These are phyloP conservation scores for Mystacornis crossleyi DNA, from an alignment of 2,113 vertebrate genomes.

Conservation along the genomic window DNA sequence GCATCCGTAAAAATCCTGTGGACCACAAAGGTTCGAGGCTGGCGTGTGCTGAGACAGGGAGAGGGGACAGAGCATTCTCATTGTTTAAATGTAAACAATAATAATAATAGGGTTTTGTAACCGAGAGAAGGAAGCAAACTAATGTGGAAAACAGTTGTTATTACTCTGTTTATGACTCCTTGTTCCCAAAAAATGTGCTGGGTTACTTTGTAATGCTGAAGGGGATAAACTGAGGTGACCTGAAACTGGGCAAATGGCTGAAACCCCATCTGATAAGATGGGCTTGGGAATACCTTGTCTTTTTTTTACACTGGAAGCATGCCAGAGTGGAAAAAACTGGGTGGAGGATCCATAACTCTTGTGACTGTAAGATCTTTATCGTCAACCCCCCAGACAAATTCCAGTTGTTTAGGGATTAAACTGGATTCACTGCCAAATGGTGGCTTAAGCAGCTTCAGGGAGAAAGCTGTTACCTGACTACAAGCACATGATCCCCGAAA, in stretches of 20 bases:
- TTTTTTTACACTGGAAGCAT: not conserved
- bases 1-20: not conserved
- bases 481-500: not conserved
- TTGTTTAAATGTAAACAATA: conserved; percentile 33
- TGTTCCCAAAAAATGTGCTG: not conserved
- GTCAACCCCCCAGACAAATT: not conserved
- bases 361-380: not conserved
- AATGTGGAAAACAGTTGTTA: conserved; percentile 40
- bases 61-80: not conserved
- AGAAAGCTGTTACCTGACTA: not conserved
- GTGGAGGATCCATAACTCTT: not conserved
- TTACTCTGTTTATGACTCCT: not conserved
- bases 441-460: not conserved
- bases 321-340: not conserved
- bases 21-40: rapidly evolving
- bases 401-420: not conserved
- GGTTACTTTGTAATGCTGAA: not conserved
- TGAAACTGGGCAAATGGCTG: not conserved
- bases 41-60: not conserved
- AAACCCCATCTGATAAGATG: not conserved
- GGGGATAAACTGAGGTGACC: not conserved
- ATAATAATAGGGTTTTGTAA: not conserved
- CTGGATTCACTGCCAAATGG: not conserved
- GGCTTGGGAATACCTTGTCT: not conserved
- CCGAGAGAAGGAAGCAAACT: not conserved